Evolutionary conservation across 2,113 vertebrate species (phyloP).

Genomic region (Cisticola juncidis): DNA sequence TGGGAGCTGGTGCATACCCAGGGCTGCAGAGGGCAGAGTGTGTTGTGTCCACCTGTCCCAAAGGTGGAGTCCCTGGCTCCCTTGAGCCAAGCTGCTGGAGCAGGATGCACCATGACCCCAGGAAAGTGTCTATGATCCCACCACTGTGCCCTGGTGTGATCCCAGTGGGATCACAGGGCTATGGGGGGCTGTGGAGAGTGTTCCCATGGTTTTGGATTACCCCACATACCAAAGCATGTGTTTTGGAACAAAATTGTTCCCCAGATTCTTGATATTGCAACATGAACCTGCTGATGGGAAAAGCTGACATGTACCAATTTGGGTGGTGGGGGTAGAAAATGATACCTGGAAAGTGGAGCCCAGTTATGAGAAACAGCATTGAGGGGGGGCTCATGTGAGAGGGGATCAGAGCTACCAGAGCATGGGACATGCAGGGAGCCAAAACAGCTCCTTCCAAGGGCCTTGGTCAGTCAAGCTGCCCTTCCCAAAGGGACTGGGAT

Average conservation of each 20-base stretch:
- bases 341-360: background rate
- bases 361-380: background rate
- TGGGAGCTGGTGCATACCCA: accelerated
- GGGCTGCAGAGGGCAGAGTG: background rate
- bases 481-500: too few relatives aligned
- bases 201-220: background rate
- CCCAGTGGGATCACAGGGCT: accelerated
- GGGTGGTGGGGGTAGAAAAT: background rate
- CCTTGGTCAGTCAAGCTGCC: background rate
- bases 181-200: accelerated
- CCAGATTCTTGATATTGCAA: background rate
- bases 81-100: background rate
- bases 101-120: background rate
- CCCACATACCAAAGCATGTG: accelerated
- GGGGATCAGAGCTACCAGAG: background rate
- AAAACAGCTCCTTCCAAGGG: background rate
- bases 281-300: background rate
- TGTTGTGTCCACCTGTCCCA: background rate
- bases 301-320: background rate
- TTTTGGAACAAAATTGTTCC: background rate
- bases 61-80: accelerated
- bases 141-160: background rate
- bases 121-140: background rate
- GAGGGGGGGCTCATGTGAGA: background rate
- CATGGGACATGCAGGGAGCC: background rate